Evolutionary conservation across 2,113 vertebrate species (phyloP).

Genomic region (Mungos mungo): DNA sequence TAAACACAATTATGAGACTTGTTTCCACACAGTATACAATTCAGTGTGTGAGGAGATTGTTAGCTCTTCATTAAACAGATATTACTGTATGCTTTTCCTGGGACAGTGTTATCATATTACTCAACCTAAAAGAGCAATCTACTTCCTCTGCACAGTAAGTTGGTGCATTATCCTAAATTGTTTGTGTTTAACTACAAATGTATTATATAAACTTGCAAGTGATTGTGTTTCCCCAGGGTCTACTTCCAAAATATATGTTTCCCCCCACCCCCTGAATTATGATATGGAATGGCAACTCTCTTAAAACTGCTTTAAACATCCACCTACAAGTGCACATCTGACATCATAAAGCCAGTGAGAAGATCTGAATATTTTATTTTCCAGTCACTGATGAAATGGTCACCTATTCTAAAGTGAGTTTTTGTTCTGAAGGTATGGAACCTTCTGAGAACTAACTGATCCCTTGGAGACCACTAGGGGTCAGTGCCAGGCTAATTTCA

Average conservation of each 20-base stretch:
- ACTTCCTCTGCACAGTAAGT: neutral
- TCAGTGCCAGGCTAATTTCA: slow-evolving; percentile 78
- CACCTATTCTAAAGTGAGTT: neutral
- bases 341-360: neutral
- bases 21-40: neutral
- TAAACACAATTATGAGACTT: neutral
- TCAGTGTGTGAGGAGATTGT: neutral
- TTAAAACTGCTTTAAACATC: neutral
- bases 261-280: neutral
- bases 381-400: neutral
- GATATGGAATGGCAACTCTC: slow-evolving; percentile 8
- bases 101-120: neutral
- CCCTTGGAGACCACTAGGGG: slow-evolving; percentile 80
- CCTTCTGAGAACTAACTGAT: slow-evolving; percentile 46
- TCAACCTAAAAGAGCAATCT: neutral
- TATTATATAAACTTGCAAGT: neutral
- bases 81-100: neutral
- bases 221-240: neutral
- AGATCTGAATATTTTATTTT: neutral
- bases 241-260: neutral
- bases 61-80: neutral
- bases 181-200: neutral
- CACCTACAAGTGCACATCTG: neutral
- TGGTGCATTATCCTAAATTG: neutral
- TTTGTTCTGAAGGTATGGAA: neutral